Conservation (phyloP, 2,888 invertebrate genomes). For the Heteropelma amictum region DNA sequence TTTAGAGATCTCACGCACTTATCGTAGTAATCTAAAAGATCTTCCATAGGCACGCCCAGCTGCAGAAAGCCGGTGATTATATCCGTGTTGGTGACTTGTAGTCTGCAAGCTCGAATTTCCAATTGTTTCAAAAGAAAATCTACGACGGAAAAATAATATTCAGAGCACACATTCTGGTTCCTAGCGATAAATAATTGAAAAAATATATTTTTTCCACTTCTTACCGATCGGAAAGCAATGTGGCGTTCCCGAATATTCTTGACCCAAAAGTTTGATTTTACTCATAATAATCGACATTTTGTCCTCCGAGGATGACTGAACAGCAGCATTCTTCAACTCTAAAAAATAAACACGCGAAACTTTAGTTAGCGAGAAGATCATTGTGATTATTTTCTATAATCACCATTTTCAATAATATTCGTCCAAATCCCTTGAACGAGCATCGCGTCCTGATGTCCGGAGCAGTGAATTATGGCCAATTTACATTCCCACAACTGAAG, state of each 20-base stretch:
- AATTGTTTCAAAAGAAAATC: constrained; percentile 89
- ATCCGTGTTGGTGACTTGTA: constrained; percentile 85
- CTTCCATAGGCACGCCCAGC: constrained; percentile 87
- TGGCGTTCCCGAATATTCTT: constrained; percentile 88
- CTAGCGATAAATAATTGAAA: constrained; percentile 17
- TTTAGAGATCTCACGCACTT: constrained; percentile 79
- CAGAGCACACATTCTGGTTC: not conserved
- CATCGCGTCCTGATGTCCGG: constrained; percentile 92
- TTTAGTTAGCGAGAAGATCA: not conserved
- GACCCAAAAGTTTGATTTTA: constrained; percentile 88
- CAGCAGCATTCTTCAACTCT: constrained; percentile 80
- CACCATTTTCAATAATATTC: constrained; percentile 84
- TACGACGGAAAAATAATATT: no score
- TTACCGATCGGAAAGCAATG: constrained; percentile 93
- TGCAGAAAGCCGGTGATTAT: constrained; percentile 88
- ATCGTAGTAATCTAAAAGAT: constrained; percentile 90
- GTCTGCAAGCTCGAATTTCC: constrained; percentile 87
- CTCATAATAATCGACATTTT: constrained; percentile 84
- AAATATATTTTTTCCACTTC: constrained; percentile 67
- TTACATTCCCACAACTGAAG: constrained; percentile 96
- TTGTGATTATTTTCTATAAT: not conserved
- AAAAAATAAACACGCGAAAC: constrained; percentile 63
- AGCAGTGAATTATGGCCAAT: constrained; percentile 95
- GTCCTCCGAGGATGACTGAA: constrained; percentile 79
- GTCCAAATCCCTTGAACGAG: constrained; percentile 95